A percentile compares a stretch with the other conserved stretches of the same genome.
Evolutionary conservation across 2,113 vertebrate species (phyloP).

Genomic region (Hydropotes inermis): DNA sequence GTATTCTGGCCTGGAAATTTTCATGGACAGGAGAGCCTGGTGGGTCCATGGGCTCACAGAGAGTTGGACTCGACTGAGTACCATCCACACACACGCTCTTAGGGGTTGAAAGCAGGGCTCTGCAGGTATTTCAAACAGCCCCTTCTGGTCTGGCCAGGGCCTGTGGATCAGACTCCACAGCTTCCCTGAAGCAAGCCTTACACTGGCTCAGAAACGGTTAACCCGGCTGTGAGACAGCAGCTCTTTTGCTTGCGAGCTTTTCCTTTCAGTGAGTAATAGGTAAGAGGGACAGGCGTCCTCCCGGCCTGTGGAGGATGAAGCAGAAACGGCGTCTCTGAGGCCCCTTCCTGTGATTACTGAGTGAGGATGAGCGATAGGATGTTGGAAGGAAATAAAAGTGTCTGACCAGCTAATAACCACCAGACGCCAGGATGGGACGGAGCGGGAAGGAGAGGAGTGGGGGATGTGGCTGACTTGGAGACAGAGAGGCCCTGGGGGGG

Average conservation of each 20-base stretch:
- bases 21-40: background rate
- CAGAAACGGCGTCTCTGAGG: slow-evolving; percentile 47
- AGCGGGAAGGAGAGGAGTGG: accelerated
- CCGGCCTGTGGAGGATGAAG: slow-evolving; percentile 59
- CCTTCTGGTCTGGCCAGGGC: background rate
- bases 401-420: slow-evolving; percentile 76
- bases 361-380: slow-evolving; percentile 66
- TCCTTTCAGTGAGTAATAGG: slow-evolving; percentile 75
- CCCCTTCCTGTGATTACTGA: slow-evolving; percentile 71
- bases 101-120: background rate
- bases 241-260: slow-evolving; percentile 58
- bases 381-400: slow-evolving; percentile 78
- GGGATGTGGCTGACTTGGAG: background rate
- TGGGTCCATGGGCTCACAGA: background rate
- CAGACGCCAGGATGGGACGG: background rate
- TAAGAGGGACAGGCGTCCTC: slow-evolving; percentile 59
- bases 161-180: background rate
- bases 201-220: slow-evolving; percentile 64
- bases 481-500: slow-evolving; percentile 29
- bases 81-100: accelerated
- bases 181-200: background rate
- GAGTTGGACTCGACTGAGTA: background rate
- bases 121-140: background rate
- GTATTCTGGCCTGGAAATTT: background rate
- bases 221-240: background rate